Base-by-base conservation (phyloP, 2,797 vertebrate genomes). In the Gouania willdenowi region DNA sequence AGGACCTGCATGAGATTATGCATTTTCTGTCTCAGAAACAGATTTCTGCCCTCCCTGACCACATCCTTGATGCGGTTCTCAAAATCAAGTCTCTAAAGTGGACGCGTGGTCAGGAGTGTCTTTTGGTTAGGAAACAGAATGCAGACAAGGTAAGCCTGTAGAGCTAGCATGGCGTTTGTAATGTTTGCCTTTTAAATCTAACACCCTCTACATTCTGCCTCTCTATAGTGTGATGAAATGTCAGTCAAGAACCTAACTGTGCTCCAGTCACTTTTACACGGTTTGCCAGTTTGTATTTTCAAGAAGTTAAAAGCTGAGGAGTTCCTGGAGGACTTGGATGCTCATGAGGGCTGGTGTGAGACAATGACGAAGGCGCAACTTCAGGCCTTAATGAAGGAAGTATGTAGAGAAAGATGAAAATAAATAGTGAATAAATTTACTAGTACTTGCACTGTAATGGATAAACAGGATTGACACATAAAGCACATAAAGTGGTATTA, bases 341-440 rank as follows among this genome's bases (percentile, higher is more conserved):
- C 19, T 4, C 48, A 88, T 43, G 58, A 39, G 48, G 67, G 26
- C 15, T 65, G 88, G 23, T 51, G 60, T 22, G 29, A 34, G 30
- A 20, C 16, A 20, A 57, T 87, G 74, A 83, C 31, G 3, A 66
- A 41, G 8, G 62, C 77, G 8, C 86, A 90, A 55, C 41, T 49
- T 41, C 78, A 66, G 48, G 77, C 81, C 18, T 18, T 88, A 9
- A 20, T 89, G 39, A 39, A 60, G 2, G 60, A 38, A 61, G 88
- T 90, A 51, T 83, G 83, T 39, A 11, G 17, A 30, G 2, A 30
- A 11, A 19, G 7, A 20, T 31, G 10, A 12, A 10, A 5, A 1
- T 13, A 22, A 4, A 1, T 10, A 10, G 19, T 25, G 23, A 23
- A 20, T 19, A 4, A 4, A 20, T 20, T 20, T 5, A 20, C 20